A percentile compares a stretch with the other conserved stretches of the same genome.
phyloP scores from a whole-genome alignment of 37 sponge, comb jelly and placozoan species.

The Tethya wilhelma region DNA sequence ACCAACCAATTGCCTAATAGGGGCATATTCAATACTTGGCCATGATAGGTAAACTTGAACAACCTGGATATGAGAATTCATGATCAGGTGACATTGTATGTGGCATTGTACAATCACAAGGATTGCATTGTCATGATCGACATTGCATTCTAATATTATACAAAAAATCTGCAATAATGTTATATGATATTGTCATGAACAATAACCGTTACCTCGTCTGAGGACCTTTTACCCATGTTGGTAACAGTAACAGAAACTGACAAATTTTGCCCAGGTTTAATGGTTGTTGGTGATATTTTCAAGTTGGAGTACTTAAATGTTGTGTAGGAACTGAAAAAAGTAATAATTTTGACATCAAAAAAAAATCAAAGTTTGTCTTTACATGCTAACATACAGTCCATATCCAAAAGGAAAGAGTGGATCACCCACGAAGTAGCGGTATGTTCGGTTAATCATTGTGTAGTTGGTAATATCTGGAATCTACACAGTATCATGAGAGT shows the following conservation, averaged over 20 bases:
- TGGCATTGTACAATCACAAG: too few relatives aligned
- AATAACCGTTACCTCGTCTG: constrained; percentile 53
- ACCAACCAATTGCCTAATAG: constrained; percentile 46
- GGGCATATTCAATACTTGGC: constrained; percentile 17
- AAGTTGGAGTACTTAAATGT: too few relatives aligned
- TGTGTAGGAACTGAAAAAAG: too few relatives aligned
- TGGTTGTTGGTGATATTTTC: constrained; percentile 11
- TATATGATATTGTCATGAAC: not conserved
- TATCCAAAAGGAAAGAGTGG: constrained; percentile 72
- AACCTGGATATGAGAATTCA: too few relatives aligned
- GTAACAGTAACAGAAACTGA: constrained; percentile 41
- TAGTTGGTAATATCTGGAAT: constrained; percentile 61
- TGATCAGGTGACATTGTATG: too few relatives aligned
- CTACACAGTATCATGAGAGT: not conserved
- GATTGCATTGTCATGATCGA: too few relatives aligned
- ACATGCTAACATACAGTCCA: constrained; percentile 54
- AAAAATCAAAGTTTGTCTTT: not conserved
- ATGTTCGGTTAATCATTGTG: constrained; percentile 63
- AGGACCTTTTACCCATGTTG: constrained; percentile 30
- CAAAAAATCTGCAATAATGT: not conserved
- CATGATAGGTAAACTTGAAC: constrained; percentile 57
- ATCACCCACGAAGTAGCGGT: constrained; percentile 50
- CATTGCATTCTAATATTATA: constrained; percentile 35
- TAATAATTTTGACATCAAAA: not conserved
- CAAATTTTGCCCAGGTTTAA: constrained; percentile 25